phyloP scores from a whole-genome alignment of 2,797 vertebrate genomes.

The Avahi laniger region DNA sequence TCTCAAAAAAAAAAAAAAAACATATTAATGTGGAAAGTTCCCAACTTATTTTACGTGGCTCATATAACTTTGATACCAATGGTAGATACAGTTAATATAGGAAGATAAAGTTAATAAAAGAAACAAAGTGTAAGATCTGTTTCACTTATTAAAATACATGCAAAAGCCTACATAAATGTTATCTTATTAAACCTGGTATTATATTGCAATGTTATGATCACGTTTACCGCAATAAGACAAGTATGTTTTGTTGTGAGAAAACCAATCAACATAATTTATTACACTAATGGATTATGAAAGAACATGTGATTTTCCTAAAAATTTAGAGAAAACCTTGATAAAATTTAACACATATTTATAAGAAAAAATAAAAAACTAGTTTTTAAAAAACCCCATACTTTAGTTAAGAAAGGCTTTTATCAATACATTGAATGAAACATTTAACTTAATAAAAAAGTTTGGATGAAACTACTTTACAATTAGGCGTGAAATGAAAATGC shows the following conservation, averaged over 20 bases:
- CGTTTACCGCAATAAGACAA: background rate
- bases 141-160: constrained; percentile 1
- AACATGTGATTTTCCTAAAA: background rate
- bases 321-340: background rate
- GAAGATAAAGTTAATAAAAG: background rate
- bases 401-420: background rate
- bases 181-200: background rate
- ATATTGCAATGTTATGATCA: background rate
- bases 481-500: background rate
- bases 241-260: background rate
- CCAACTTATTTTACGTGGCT: background rate
- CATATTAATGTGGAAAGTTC: background rate
- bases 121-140: background rate
- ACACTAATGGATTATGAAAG: background rate
- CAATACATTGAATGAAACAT: background rate
- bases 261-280: background rate
- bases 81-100: background rate
- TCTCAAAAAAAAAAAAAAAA: no score
- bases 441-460: background rate
- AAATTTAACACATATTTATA: background rate
- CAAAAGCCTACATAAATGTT: background rate
- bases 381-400: background rate
- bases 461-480: background rate
- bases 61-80: background rate
- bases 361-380: background rate